phyloP scores from a whole-genome alignment of 1,140 invertebrate species.

The Antheraea pernyi region DNA sequence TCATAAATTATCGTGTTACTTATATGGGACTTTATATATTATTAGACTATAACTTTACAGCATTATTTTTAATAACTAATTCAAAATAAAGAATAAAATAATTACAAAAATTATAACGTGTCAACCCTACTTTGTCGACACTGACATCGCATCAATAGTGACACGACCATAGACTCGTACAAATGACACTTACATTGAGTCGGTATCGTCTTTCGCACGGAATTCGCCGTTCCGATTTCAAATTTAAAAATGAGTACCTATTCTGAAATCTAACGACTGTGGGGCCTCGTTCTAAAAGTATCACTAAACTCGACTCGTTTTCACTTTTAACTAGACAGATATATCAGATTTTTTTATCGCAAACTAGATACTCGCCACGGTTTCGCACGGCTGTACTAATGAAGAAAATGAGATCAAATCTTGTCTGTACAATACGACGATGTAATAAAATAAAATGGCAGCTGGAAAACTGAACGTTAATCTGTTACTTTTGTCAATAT shows the following conservation, averaged over 20 bases:
- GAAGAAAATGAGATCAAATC: no score
- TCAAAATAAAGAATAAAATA: no score
- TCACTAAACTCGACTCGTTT: neutral
- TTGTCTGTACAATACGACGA: no score
- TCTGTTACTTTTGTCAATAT: no score
- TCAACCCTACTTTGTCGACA: slow-evolving; percentile 9
- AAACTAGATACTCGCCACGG: no score
- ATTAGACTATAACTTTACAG: no score
- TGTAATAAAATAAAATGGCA: no score
- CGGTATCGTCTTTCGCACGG: slow-evolving; percentile 12
- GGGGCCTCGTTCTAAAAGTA: neutral
- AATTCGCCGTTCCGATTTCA: neutral
- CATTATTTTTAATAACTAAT: no score
- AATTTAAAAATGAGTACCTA: neutral
- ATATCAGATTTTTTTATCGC: neutral
- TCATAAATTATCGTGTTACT: no score
- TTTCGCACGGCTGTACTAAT: no score
- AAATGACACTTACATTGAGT: slow-evolving; percentile 24
- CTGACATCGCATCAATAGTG: slow-evolving; percentile 26
- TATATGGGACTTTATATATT: no score
- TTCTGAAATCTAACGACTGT: neutral
- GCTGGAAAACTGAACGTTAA: no score
- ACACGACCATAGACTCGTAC: slow-evolving; percentile 16
- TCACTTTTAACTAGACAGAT: neutral
- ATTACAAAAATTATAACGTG: neutral